Base-by-base conservation (phyloP, 30 jellyfish, hydroid and myxozoan genomes). In the Sanderia malayensis region DNA sequence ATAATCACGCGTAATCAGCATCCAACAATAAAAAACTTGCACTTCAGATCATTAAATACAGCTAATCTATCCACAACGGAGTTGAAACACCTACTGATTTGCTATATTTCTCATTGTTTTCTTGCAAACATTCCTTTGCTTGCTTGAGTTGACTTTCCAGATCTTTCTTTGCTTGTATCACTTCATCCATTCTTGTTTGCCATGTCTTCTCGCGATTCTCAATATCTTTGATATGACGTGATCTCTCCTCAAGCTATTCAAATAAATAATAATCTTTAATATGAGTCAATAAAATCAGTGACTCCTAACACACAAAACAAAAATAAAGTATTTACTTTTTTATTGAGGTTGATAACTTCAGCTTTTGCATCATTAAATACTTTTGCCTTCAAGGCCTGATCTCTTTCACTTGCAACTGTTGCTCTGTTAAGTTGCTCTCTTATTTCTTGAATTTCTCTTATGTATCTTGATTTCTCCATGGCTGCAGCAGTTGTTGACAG, bases 301-400 rank as follows among this genome's bases (percentile, higher is more conserved):
- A n/a, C n/a, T n/a, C n/a, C n/a, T n/a, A n/a, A n/a, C n/a, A n/a
- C n/a, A n/a, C n/a, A n/a, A n/a, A n/a, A n/a, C n/a, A n/a, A n/a
- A n/a, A n/a, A n/a, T n/a, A n/a, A n/a, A n/a, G n/a, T n/a, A 15
- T 20, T 80, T 27, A 91, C 98, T 96, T 84, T 91, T 55, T 73
- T 91, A 69, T 91, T 91, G 63, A 91, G 96, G 45, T 81, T 85
- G 32, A 91, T 91, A 34, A 91, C 98, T 74, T 91, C 98, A 8
- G 98, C 98, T 61, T 91, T 91, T 31, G 98, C 98, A 47, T 91
- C 98, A 60, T 91, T 85, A 58, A 91, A 91, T 0, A 91, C 98
- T 58, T 84, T 91, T 17, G 92, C 98, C 68, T 91, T 91, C 63
- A 91, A 69, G 4, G 94, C 98, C 13, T 79, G 89, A 58, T 91